Percentiles rank a stretch among this genome's conserved stretches.
Evolutionary conservation across 2,113 vertebrate species (phyloP).

Genomic region (Trogon melanurus): DNA sequence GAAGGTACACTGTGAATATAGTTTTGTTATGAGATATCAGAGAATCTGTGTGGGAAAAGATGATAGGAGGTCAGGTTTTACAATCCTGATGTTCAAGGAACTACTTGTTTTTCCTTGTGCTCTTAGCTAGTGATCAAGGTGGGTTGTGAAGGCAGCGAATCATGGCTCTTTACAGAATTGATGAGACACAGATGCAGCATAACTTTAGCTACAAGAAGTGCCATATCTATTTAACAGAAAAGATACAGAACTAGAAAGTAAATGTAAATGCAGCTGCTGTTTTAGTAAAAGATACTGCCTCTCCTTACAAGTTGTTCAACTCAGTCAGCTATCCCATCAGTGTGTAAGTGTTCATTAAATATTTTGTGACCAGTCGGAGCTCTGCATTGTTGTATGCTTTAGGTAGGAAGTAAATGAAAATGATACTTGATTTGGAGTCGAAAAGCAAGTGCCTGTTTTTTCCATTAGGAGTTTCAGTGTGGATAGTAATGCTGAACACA

Average conservation of each 20-base stretch:
- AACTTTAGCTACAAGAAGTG: neutral
- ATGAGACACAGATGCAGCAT: neutral
- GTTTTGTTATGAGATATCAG: rapidly evolving
- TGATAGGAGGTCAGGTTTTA: neutral
- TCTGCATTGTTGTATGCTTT: neutral
- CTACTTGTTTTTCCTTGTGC: neutral
- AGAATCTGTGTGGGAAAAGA: neutral
- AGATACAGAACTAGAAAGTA: neutral
- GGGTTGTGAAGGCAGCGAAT: neutral
- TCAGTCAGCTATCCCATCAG: neutral
- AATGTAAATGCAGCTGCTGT: neutral
- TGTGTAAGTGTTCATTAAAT: neutral
- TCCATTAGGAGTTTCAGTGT: neutral
- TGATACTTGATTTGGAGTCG: neutral
- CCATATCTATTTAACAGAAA: neutral
- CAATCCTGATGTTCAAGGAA: neutral
- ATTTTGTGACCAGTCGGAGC: neutral
- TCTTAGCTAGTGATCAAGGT: neutral
- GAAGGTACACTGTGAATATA: neutral
- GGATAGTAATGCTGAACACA: neutral
- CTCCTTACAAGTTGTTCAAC: neutral
- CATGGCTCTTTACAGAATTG: neutral
- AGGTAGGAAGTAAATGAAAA: neutral
- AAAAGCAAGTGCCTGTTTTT: neutral
- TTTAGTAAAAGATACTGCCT: neutral